Evolutionary conservation across 2,888 invertebrate species (phyloP), one percentile per base, ranked within the genome.

Genomic region (Xylota sylvarum): DNA sequence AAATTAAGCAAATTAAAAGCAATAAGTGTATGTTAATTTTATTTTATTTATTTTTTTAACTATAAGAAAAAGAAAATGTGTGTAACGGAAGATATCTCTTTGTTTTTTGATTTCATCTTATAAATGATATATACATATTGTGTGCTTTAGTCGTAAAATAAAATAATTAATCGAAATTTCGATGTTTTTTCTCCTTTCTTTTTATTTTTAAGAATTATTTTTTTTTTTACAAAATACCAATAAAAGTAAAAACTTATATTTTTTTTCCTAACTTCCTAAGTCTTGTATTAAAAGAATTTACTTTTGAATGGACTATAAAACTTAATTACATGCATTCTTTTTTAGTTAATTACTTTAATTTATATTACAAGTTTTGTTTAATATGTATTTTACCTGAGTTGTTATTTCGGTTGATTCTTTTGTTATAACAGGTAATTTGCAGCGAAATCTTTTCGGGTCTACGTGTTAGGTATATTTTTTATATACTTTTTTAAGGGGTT

Each of bases 341-440:
- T 27, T 19, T 9, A 50, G 43, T 32, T 48, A 19, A 12, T 40
- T 27, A 40, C 4, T 17, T 67, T 85, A 23, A 56, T 69, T 64
- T 56, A n/a, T 12, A 65, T 46, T 23, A n/a, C 3, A 23, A 23
- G 23, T 2, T 23, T 23, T 23, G 14, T 62, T 92, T 90, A 91
- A 91, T 90, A 91, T 90, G 90, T 89, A 89, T 0, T 37, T 40
- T 55, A 52, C 27, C 35, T 23, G 2, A 23, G 4, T 37, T 52
- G 7, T 14, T 7, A 5, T 35, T 76, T 65, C 14, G 5, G n/a
- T 60, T 50, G 0, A 5, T 55, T 55, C 6, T n/a, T 27, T 56
- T n/a, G n/a, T 67, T 55, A 40, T 9, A 52, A 35, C 7, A 69
- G 50, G 23, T 6, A 35, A 55, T 9, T 56, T 17, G 19, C 30